Base-by-base conservation (phyloP, 1,140 invertebrate species). In the Acromyrmex echinatior region DNA sequence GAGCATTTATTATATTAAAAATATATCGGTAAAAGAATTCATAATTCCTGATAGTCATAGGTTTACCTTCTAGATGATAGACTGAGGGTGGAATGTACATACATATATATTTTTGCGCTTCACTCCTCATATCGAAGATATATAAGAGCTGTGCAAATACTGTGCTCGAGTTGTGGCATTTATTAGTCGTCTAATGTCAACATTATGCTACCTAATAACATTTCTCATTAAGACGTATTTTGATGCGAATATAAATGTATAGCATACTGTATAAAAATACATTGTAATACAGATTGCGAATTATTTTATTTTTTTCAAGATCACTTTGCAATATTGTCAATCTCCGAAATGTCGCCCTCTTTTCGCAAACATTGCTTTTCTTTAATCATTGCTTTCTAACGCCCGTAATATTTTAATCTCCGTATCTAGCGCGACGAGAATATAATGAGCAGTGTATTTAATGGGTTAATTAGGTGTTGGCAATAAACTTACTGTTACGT, bases 81-180 rank as follows among this genome's bases (percentile, higher is more conserved):
- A 89, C 88, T 49, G 88, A 90, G 91, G 91, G 84, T 84, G 87
- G 12, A 89, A 60, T 68, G 81, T 73, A 94, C 91, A 45, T 91
- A 35, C 91, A 86, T 77, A 91, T 90, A 53, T 77, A 87, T 88
- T 90, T 73, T 86, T 86, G 39, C 49, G 58, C 74, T 60, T 81
- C 51, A 39, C 39, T 90, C 80, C 76, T 90, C 63, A 79, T 91
- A 90, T 79, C 51, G 60, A 76, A 85, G 78, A 74, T 70, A 70
- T 56, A 62, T 70, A 45, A 90, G 89, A 74, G 84, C 77, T 71
- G 76, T 51, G 90, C 62, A 91, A 91, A 91, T 88, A 91, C n/a
- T 25, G 86, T 51, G 77, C 58, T 58, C 76, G 31, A 60, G 31
- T 77, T 91, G 85, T 90, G 80, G 80, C 62, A 87, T 90, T 73